phyloP scores from a whole-genome alignment of 2,797 vertebrate species.

The Pempheris klunzingeri region DNA sequence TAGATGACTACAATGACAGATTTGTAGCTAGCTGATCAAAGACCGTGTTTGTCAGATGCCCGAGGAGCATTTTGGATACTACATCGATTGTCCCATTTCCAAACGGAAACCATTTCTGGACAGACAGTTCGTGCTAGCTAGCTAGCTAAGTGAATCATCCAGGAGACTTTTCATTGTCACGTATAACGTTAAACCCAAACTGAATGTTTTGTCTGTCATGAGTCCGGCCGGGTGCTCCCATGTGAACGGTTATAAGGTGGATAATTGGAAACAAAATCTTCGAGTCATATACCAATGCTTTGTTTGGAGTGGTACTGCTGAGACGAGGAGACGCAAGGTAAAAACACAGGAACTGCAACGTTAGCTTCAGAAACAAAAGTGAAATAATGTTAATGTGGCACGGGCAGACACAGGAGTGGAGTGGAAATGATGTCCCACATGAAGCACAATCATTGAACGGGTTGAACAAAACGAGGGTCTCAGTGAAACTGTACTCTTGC shows the following conservation, averaged over 20 bases:
- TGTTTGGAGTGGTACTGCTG: slow-evolving; percentile 96
- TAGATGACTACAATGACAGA: slow-evolving; percentile 57
- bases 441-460: slow-evolving; percentile 68
- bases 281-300: slow-evolving; percentile 98
- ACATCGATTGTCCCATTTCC: slow-evolving; percentile 82
- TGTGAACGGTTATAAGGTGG: slow-evolving; percentile 98
- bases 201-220: slow-evolving; percentile 91
- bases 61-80: slow-evolving; percentile 82
- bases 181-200: slow-evolving; percentile 70
- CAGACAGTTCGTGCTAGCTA: slow-evolving; percentile 80
- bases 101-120: slow-evolving; percentile 86
- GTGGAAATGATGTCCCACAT: slow-evolving; percentile 67
- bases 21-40: slow-evolving; percentile 53
- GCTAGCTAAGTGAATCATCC: slow-evolving; percentile 72
- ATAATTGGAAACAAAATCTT: slow-evolving; percentile 98
- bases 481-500: slow-evolving; percentile 38
- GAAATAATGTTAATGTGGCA: slow-evolving; percentile 55
- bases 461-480: slow-evolving; percentile 12
- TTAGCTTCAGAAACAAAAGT: slow-evolving; percentile 60
- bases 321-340: slow-evolving; percentile 97
- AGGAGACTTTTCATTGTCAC: slow-evolving; percentile 80
- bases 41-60: slow-evolving; percentile 77
- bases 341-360: slow-evolving; percentile 70
- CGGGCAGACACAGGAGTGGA: slow-evolving; percentile 48
- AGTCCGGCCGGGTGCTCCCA: slow-evolving; percentile 97